Evolutionary conservation across 2,888 invertebrate species (phyloP).

Genomic region (Timandra comae): DNA sequence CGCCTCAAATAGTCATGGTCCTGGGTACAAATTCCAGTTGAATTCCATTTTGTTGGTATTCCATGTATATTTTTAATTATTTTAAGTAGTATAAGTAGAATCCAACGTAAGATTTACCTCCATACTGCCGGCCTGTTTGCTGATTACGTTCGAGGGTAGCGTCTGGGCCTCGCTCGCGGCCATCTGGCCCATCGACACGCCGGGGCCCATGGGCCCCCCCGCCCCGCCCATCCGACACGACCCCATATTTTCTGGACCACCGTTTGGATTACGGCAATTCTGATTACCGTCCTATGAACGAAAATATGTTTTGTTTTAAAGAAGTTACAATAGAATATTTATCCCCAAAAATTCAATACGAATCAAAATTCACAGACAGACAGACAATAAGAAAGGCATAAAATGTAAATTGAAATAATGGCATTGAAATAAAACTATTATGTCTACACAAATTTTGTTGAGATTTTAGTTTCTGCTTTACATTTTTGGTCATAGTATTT

Average conservation of each 20-base stretch:
- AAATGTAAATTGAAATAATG: too few relatives aligned
- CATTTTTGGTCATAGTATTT: too few relatives aligned
- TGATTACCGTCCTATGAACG: slow-evolving; percentile 52
- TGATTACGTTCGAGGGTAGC: slow-evolving; percentile 85
- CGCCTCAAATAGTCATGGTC: background rate
- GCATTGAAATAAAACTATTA: too few relatives aligned
- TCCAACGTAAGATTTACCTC: slow-evolving; percentile 75
- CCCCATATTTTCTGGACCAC: slow-evolving; percentile 59
- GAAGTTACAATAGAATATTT: too few relatives aligned
- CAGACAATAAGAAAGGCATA: too few relatives aligned
- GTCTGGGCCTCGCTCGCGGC: slow-evolving; percentile 82
- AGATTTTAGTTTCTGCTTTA: too few relatives aligned
- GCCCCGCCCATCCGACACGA: slow-evolving; percentile 66
- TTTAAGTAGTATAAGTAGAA: too few relatives aligned
- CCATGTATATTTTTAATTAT: too few relatives aligned
- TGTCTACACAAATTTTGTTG: too few relatives aligned
- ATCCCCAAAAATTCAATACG: too few relatives aligned
- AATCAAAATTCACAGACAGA: too few relatives aligned
- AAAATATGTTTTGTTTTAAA: slow-evolving; percentile 1
- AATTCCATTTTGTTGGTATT: too few relatives aligned
- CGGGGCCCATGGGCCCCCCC: slow-evolving; percentile 61
- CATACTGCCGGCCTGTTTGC: slow-evolving; percentile 85
- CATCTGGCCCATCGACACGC: slow-evolving; percentile 67
- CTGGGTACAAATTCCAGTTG: background rate
- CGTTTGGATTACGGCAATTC: slow-evolving; percentile 66